Evolutionary conservation across 2,888 invertebrate species (phyloP), one percentile per base, ranked within the genome.

Genomic region (Orchesella flavescens): DNA sequence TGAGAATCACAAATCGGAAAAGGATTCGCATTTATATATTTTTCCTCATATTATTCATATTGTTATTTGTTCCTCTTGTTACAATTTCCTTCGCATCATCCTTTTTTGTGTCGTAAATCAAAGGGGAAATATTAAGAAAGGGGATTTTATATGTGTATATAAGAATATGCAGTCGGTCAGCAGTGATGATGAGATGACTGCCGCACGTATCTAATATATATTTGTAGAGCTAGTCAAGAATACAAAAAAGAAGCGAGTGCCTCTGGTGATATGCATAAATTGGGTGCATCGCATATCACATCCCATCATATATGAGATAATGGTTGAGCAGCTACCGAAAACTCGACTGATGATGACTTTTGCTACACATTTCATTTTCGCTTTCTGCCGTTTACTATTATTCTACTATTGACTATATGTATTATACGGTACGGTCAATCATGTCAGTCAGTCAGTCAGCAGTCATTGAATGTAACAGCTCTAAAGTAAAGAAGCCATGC

Each of bases 211-310:
- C 34, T 34, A 34, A 34, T 34, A 34, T 34, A 34, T 34, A 34
- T 34, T 34, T 34, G 34, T 34, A 34, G 34, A 34, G 34, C 34
- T 55, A 21, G 77, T 19, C 10, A 71, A 53, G 59, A 63, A 65
- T 17, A 43, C 43, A 19, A 63, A 69, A 10, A 24, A 15, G 9
- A n/a, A 76, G 49, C 21, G 17, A 15, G 34, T 53, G 72, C 79
- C 73, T 79, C 72, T 73, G 79, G 79, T 79, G 55, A 65, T 79
- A 55, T 63, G 66, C 79, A 65, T 72, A 79, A 79, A 79, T 73
- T 72, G 63, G 65, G 66, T 53, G 61, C 17, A 77, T 77, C 68
- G 7, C 34, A n/a, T 66, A 77, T 77, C 68, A 24, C 34, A n/a
- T 66, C 34, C 43, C 43, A 73, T 23, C 46, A 34, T 55, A 34